A percentile compares a stretch with the other conserved stretches of the same genome.
Evolutionary conservation across 2,797 vertebrate species (phyloP).

Genomic region (Xenentodon cancila): DNA sequence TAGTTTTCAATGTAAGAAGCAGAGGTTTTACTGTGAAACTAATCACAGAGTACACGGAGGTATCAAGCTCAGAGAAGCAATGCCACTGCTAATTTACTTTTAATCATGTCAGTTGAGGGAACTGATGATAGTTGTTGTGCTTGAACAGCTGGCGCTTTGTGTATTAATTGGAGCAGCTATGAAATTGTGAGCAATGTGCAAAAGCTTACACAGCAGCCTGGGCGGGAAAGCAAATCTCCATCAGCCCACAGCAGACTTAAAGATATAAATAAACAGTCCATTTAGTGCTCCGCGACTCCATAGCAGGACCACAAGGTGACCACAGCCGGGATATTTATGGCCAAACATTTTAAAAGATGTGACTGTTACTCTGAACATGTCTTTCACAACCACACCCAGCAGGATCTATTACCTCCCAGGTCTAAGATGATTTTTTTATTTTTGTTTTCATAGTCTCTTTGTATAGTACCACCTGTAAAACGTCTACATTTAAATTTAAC

Average conservation of each 20-base stretch:
- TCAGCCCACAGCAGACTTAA: constrained; percentile 34
- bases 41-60: constrained; percentile 3
- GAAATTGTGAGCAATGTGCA: constrained; percentile 68
- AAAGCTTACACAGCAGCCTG: constrained; percentile 32
- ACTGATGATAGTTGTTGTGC: constrained; percentile 47
- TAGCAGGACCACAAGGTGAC: constrained; percentile 61
- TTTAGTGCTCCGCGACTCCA: constrained; percentile 45
- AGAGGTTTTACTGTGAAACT: constrained; percentile 23
- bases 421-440: no score
- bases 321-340: constrained; percentile 55
- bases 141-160: constrained; percentile 56
- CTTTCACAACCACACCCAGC: no score
- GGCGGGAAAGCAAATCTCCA: constrained; percentile 30
- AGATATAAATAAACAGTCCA: constrained; percentile 63
- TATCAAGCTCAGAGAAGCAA: constrained; percentile 44
- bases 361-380: no score
- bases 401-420: no score
- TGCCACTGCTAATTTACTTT: constrained; percentile 22
- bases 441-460: no score
- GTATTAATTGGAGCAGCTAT: constrained; percentile 69
- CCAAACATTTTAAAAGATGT: constrained; percentile 15
- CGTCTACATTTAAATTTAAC: no score
- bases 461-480: no score
- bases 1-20: constrained; percentile 28
- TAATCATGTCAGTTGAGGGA: constrained; percentile 44